Base-by-base conservation (phyloP, 2,888 invertebrate genomes). In the Cheilosia vulpina region DNA sequence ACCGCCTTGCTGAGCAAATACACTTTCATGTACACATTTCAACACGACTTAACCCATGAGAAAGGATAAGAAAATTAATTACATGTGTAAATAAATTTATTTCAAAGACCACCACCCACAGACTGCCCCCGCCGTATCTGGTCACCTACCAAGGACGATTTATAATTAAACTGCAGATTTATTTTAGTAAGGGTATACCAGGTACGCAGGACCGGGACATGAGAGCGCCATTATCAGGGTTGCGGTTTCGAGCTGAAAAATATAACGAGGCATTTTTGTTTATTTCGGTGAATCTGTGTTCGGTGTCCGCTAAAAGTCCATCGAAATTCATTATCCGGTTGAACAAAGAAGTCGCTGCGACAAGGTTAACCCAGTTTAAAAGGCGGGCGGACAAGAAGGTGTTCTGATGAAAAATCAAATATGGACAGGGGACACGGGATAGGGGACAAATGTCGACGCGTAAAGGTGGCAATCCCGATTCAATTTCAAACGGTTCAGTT, bases 21-120 rank as follows among this genome's bases (percentile, higher is more conserved):
- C 34, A 34, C 41, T 41, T 13, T 17, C 7, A 50, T 41, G 3
- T 38, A 38, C 21, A 43, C 50, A 53, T 43, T 38, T 31, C 27
- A 60, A 9, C 65, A 47, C 43, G 17, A 62, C 45, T 21, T 58
- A 53, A 57, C 34, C 68, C 24, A 62, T 55, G 45, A 60, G 45
- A 65, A 71, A 78, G 78, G 78, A 65, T 79, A 79, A 78, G 78
- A 71, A 79, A 79, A 79, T 79, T 72, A 79, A 79, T 79, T 71
- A 71, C 78, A 79, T 58, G 78, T 79, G 78, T 72, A 79, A 79
- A 71, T 79, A 79, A 78, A 71, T 71, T 71, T 57, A 71, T 71
- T 78, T 71, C 41, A 65, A 62, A 69, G 53, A 71, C 60, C 62
- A 52, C 58, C 58, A 27, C 47, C 58, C 41, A 43, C 9, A 43